Percentiles rank a stretch among this genome's conserved stretches.
Conservation (phyloP, 2,888 invertebrate genomes). For the Phlogophora meticulosa region DNA sequence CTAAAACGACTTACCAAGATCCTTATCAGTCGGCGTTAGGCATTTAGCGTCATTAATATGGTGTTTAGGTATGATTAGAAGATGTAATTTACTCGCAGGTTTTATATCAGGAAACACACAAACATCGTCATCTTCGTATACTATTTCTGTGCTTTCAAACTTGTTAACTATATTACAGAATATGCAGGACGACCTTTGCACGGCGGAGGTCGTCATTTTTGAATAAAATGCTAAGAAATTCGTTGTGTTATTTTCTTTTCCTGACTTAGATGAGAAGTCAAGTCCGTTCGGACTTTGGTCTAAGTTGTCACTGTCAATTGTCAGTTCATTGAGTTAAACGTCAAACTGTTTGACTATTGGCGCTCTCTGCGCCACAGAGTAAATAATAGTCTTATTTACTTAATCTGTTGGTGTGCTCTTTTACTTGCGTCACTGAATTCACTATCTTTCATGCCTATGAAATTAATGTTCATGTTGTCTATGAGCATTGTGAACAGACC, state of each 20-base stretch:
- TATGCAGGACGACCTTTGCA: constrained; percentile 89
- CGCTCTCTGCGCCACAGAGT: neutral
- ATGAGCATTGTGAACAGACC: neutral
- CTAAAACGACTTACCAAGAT: constrained; percentile 91
- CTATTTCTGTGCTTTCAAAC: constrained; percentile 91
- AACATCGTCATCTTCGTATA: constrained; percentile 94
- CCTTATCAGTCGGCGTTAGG: constrained; percentile 92
- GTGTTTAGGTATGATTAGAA: constrained; percentile 94
- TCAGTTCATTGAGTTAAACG: constrained; percentile 7
- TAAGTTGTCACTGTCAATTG: constrained; percentile 16
- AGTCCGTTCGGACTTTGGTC: constrained; percentile 21
- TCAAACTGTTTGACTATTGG: neutral
- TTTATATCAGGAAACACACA: constrained; percentile 96
- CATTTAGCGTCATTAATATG: constrained; percentile 95
- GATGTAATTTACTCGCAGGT: constrained; percentile 95
- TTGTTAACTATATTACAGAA: constrained; percentile 94
- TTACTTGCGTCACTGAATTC: constrained; percentile 9
- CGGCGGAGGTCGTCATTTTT: constrained; percentile 70
- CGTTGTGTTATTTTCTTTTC: constrained; percentile 33
- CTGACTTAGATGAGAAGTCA: neutral
- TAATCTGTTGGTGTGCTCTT: too few species aligned
- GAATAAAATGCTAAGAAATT: constrained; percentile 9
- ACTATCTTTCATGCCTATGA: constrained; percentile 5
- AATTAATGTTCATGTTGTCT: neutral
- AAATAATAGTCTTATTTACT: too few species aligned